Percentiles rank a stretch among this genome's conserved stretches.
These are phyloP conservation scores for Geotrypetes seraphini DNA, from an alignment of 2,797 vertebrate species.

Conservation along the genomic window DNA sequence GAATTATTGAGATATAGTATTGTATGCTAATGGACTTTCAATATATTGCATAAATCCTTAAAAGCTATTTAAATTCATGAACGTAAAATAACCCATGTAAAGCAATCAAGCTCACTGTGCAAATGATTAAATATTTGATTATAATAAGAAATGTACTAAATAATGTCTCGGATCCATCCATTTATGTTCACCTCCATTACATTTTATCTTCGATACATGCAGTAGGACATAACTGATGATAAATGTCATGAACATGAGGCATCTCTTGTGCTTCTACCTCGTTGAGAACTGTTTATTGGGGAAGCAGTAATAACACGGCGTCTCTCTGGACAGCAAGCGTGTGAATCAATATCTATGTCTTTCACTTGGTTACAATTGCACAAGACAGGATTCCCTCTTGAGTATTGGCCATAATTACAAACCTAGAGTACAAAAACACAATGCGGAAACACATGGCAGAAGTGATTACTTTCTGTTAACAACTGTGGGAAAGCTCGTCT, in stretches of 20 bases:
- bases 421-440: too few species aligned
- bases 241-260: too few species aligned
- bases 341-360: neutral
- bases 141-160: slow-evolving; percentile 20
- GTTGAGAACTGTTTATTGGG: rapidly evolving
- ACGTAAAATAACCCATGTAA: slow-evolving; percentile 23
- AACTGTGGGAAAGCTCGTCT: too few species aligned
- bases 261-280: neutral
- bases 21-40: slow-evolving; percentile 16
- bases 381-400: too few species aligned
- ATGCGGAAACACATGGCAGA: too few species aligned
- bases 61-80: slow-evolving; percentile 33
- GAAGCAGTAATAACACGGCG: rapidly evolving
- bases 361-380: too few species aligned
- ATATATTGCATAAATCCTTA: too few species aligned
- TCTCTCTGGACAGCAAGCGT: rapidly evolving
- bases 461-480: too few species aligned
- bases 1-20: slow-evolving; percentile 14
- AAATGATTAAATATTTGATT: slow-evolving; percentile 27
- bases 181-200: too few species aligned
- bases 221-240: slow-evolving; percentile 20
- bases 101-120: slow-evolving; percentile 13
- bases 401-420: too few species aligned
- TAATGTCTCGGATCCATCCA: too few species aligned
- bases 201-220: slow-evolving; percentile 31